Percentiles rank a stretch among this genome's conserved stretches.
Conservation (phyloP, 2,113 vertebrate genomes). For the Channa argus region DNA sequence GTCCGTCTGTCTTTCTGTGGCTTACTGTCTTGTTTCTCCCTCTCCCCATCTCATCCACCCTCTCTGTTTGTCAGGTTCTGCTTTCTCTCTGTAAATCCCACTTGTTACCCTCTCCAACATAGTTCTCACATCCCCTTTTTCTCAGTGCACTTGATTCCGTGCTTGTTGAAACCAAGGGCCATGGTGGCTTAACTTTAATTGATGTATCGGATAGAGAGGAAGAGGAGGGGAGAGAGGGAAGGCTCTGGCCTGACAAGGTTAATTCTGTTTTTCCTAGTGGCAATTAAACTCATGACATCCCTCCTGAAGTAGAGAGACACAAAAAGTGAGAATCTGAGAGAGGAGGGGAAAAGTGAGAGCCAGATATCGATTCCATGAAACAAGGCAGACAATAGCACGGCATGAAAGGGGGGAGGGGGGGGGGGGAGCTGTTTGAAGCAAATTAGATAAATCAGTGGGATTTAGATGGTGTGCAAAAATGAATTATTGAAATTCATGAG, state of each 20-base stretch:
- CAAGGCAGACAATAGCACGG: conserved; percentile 22
- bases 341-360: not conserved
- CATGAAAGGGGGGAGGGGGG: not conserved
- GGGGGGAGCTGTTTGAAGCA: not conserved
- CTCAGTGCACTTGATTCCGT: conserved; percentile 63
- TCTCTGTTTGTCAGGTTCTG: conserved; percentile 23
- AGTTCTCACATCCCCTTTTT: conserved; percentile 12
- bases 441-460: conserved; percentile 10
- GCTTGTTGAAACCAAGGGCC: conserved; percentile 62
- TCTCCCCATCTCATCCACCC: conserved; percentile 30
- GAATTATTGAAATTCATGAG: conserved; percentile 33
- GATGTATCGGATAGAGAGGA: conserved; percentile 67
- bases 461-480: conserved; percentile 32
- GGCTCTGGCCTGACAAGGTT: conserved; percentile 78
- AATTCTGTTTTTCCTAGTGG: conserved; percentile 77
- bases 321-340: not conserved
- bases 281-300: conserved; percentile 74
- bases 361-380: conserved; percentile 23
- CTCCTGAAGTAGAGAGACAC: conserved; percentile 42
- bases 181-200: conserved; percentile 76
- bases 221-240: conserved; percentile 30
- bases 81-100: conserved; percentile 37
- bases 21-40: conserved; percentile 41
- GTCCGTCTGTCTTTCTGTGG: conserved; percentile 51
- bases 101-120: conserved; percentile 41